Evolutionary conservation across 1,140 invertebrate species (phyloP), one percentile per base, ranked within the genome.

Genomic region (Tetramorium simillimum): DNA sequence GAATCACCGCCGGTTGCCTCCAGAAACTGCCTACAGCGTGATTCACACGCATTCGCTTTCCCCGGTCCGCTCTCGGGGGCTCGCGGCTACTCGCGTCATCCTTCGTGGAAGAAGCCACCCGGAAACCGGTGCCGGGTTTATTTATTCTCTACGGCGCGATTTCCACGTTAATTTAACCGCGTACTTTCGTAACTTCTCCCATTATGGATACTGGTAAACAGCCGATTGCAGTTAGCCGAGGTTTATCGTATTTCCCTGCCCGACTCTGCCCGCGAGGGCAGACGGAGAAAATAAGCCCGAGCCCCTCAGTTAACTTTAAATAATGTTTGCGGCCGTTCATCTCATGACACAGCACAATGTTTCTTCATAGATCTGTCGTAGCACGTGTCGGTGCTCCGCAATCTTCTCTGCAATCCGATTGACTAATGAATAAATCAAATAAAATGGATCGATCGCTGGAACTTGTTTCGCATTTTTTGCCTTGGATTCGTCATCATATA

Each of bases 91-190:
- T 24, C 69, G 80, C 80, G 80, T 84, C 80, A 84, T 73, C n/a
- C 69, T 84, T 84, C 67, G 67, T 82, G 80, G 69, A 84, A 84
- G 80, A 75, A 84, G 80, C 69, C 53, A 84, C 80, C 80, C 80
- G 80, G 80, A 84, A 33, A 84, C 69, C 43, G 56, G 24, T 37
- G 40, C 18, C 69, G 18, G 53, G 69, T 73, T 84, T 75, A 75
- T 84, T 84, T 84, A 75, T 73, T 84, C 69, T 75, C n/a, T 2
- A 53, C 69, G 40, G 51, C 18, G 67, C 18, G 78, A 82, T 58
- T 82, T 82, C 24, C 53, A 82, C 67, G 51, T 84, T 75, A 84
- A 84, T 84, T 84, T 40, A 49, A 49, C 28, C 70, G n/a, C 37
- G 56, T 18, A 49, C 69, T 84, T 75, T 84, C 69, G 40, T 46